Evolutionary conservation across 2,888 invertebrate species (phyloP).

Genomic region (Xiphydria camelus): DNA sequence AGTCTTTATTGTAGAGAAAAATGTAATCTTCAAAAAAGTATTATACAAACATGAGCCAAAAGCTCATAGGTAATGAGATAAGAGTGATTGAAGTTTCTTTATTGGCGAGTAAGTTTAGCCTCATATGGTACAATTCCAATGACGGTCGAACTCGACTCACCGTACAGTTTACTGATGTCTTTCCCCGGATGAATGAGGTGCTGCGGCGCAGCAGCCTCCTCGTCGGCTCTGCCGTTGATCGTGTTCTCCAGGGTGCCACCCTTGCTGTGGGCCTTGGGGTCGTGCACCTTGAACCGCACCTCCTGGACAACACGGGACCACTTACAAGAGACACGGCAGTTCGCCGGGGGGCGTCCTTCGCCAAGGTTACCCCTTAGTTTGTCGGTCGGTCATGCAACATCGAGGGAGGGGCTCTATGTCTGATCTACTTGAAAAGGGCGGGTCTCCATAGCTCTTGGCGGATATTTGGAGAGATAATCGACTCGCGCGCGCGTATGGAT

Average conservation of each 20-base stretch:
- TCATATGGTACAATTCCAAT: too few species aligned
- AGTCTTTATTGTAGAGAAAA: too few species aligned
- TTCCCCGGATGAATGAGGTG: conserved; percentile 87
- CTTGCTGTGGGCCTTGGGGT: conserved; percentile 91
- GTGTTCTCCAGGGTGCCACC: conserved; percentile 90
- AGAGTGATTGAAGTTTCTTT: too few species aligned
- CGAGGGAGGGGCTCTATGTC: conserved; percentile 17
- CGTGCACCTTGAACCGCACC: conserved; percentile 93
- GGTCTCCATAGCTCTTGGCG: too few species aligned
- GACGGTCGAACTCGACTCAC: too few species aligned
- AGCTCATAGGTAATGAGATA: too few species aligned
- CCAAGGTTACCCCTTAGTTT: conserved; percentile 45
- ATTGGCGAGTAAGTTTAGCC: too few species aligned
- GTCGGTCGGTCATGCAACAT: conserved; percentile 46
- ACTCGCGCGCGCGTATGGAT: too few species aligned
- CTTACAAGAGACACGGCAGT: conserved; percentile 61
- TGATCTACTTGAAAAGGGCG: not conserved
- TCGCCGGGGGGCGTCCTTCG: conserved; percentile 48
- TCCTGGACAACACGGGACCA: conserved; percentile 73
- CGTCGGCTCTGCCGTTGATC: conserved; percentile 76
- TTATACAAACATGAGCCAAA: too few species aligned
- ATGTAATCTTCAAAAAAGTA: too few species aligned
- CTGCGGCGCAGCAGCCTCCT: conserved; percentile 69
- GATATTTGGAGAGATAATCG: too few species aligned
- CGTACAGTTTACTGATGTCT: conserved; percentile 89